Evolutionary conservation across 1,140 invertebrate species (phyloP), one percentile per base, ranked within the genome.

Genomic region (Triops cancriformis): DNA sequence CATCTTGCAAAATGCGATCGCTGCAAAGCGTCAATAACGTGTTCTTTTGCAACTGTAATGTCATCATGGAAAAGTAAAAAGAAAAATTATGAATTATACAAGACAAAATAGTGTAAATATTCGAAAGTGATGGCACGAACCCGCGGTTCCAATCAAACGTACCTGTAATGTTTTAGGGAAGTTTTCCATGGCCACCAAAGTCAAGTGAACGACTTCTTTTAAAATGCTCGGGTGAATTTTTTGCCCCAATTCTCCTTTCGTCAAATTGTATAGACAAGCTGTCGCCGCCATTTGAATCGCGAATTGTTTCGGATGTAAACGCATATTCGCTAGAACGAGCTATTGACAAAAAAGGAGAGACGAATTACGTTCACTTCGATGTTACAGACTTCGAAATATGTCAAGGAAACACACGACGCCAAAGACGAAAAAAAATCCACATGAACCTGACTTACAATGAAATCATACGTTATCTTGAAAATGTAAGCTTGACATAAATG

Each of bases 261-360:
- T 92, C 26, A 94, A 86, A 85, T 93, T 93, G 82, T 94, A 94
- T 26, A 94, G 85, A 83, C 92, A 94, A 28, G 92, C 93, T 41
- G 92, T 93, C 10, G 90, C 91, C 64, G 92, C 91, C 88, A 93
- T 91, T 85, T 94, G 92, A 64, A 94, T 89, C 28, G 88, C 87
- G 78, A 91, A 88, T 76, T 89, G 86, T 74, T 87, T 87, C 5
- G 88, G 88, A 85, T 93, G 90, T 27, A 85, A 84, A 82, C 87
- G 87, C 92, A 94, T 92, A 31, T 87, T 86, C 64, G 88, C 88
- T 79, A 93, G 82, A n/a, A 93, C 89, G 76, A 92, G 83, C 85
- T 92, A 82, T 75, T 26, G 0, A 31, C 18, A 27, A 37, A 74
- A 74, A 26, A 43, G 72, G 42, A 42, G 26, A 42, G 51, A 79